Conservation (phyloP, 2,797 vertebrate genomes). For the Pantherophis alleghaniensis region DNA sequence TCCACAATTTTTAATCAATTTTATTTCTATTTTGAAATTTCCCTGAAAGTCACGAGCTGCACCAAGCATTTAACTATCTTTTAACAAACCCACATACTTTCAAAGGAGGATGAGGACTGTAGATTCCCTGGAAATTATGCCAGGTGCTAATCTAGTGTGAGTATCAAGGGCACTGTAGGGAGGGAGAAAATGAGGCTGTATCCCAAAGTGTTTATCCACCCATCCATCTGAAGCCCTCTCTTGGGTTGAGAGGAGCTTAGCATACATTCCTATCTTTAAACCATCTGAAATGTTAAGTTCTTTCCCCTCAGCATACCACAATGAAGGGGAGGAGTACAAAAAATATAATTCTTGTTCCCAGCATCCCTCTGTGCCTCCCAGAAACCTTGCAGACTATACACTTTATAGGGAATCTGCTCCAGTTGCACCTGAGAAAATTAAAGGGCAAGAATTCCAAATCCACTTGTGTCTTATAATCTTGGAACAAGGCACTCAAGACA, state of each 20-base stretch:
- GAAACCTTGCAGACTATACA: not conserved
- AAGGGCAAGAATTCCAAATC: not conserved
- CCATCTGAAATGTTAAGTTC: not conserved
- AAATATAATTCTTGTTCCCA: not conserved
- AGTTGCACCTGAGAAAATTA: not conserved
- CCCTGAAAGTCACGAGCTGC: not conserved
- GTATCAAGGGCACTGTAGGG: not conserved
- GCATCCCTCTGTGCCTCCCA: not conserved
- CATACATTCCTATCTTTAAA: not conserved
- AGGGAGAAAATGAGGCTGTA: not conserved
- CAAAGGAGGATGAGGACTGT: not conserved
- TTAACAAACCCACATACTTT: not conserved
- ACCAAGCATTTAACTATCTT: not conserved
- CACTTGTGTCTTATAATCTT: not conserved
- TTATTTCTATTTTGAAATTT: not conserved
- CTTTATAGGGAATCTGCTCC: not conserved
- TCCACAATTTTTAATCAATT: not conserved
- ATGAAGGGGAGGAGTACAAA: not conserved
- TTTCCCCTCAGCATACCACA: not conserved
- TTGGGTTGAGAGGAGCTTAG: not conserved
- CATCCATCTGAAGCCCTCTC: not conserved
- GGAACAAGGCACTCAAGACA: not conserved
- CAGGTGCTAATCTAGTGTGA: not conserved
- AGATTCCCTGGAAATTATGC: not conserved
- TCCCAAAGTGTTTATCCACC: not conserved